These are phyloP conservation scores for Apotomis turbidana DNA, from an alignment of 2,888 invertebrate genomes.

Conservation along the genomic window DNA sequence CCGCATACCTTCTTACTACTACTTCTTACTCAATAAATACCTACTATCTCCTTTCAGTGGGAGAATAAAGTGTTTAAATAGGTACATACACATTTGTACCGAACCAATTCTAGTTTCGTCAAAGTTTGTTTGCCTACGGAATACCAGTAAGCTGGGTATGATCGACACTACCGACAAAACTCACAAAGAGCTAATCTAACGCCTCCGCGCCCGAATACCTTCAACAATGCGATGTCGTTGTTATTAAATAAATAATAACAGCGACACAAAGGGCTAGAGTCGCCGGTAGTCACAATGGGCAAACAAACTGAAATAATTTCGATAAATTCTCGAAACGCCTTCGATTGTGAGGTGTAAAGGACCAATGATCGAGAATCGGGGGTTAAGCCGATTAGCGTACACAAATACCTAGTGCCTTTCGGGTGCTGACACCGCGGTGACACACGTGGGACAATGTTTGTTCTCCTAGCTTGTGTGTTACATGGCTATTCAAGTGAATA, in stretches of 20 bases:
- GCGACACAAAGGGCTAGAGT: conserved; percentile 63
- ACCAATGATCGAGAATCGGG: conserved; percentile 62
- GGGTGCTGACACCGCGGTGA: conserved; percentile 53
- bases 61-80: conserved; percentile 22
- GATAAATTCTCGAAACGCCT: conserved; percentile 80
- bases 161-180: conserved; percentile 46
- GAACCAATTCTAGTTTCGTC: conserved; percentile 14
- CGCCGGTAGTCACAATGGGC: conserved; percentile 76
- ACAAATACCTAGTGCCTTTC: conserved; percentile 73
- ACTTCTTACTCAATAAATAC: not conserved
- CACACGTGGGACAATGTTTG: conserved; percentile 69
- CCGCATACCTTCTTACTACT: not conserved
- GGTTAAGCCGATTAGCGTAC: conserved; percentile 79
- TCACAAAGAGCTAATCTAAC: conserved; percentile 55
- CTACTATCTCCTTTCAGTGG: not conserved
- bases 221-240: conserved; percentile 70
- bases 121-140: conserved; percentile 34
- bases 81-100: conserved; percentile 2
- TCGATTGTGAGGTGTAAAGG: conserved; percentile 66
- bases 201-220: conserved; percentile 63
- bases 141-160: conserved; percentile 43
- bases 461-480: conserved; percentile 44
- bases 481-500: conserved; percentile 39
- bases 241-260: conserved; percentile 82
- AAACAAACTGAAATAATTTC: conserved; percentile 82